These are phyloP conservation scores for Physella acuta DNA, from an alignment of 1,140 invertebrate species.

Conservation along the genomic window DNA sequence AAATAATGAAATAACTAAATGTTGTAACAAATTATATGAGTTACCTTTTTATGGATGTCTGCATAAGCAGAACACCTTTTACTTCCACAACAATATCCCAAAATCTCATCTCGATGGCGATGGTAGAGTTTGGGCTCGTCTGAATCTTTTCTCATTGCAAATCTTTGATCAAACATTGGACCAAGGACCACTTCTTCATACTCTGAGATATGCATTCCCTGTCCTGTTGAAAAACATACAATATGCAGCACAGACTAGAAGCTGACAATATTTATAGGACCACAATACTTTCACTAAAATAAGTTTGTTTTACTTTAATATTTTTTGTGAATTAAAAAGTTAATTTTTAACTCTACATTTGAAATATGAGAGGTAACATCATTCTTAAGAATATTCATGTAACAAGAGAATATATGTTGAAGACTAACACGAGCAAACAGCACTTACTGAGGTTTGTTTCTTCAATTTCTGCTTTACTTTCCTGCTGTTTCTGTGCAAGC, in stretches of 20 bases:
- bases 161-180: conserved; percentile 1
- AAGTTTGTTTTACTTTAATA: too few relatives aligned
- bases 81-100: conserved; percentile 11
- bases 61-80: not conserved
- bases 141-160: not conserved
- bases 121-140: not conserved
- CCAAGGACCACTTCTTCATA: conserved; percentile 4
- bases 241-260: too few relatives aligned
- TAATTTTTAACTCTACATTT: too few relatives aligned
- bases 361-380: too few relatives aligned
- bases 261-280: too few relatives aligned
- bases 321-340: too few relatives aligned
- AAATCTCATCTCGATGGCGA: conserved; percentile 12
- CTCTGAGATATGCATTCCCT: not conserved
- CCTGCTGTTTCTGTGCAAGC: not conserved
- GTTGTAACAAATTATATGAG: too few relatives aligned
- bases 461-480: not conserved
- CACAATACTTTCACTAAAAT: too few relatives aligned
- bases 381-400: too few relatives aligned
- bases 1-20: too few relatives aligned
- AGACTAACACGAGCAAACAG: not conserved
- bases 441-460: not conserved
- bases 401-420: not conserved
- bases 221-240: not conserved
- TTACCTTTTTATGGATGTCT: conserved; percentile 22